Base-by-base conservation (phyloP, 2,888 invertebrate species). In the Biston stratarius region DNA sequence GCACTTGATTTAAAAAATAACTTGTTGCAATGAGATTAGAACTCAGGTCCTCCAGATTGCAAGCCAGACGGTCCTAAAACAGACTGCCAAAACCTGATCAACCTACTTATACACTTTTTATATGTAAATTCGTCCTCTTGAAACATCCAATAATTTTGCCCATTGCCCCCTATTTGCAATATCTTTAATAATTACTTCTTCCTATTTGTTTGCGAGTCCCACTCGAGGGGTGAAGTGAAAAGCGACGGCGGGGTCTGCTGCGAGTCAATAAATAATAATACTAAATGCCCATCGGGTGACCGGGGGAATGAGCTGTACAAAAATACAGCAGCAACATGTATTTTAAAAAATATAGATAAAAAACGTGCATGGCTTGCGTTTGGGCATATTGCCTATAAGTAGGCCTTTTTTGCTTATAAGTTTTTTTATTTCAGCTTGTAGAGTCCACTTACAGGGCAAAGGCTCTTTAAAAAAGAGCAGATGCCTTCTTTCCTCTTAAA, bases 111-210 rank as follows among this genome's bases (percentile, higher is more conserved):
- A 1, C 9, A n/a, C 0, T 44, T 44, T 15, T 55, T 80, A 61
- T 67, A 67, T 61, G 45, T 61, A 61, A 12, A 63, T 8, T n/a
- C n/a, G 11, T 58, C 52, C 51, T 64, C 67, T 83, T 79, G 67
- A 82, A 84, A 80, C 78, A 76, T 83, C 79, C 77, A 87, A 86
- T 85, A 87, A 89, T 84, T 81, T 83, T 81, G 82, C 79, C 77
- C 75, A 82, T 84, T 80, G 77, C 86, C 86, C 88, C 84, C 83
- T 92, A 87, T 92, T 92, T 91, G 83, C 89, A 83, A 86, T 90
- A 91, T 92, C 89, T 91, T 92, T 91, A 92, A 92, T 93, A 91
- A 93, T 92, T 92, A 93, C 91, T 89, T 92, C 86, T 91, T 91
- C 89, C 89, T 89, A 88, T 92, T 91, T 92, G 89, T 92, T 93